These are phyloP conservation scores for Notolepis coatsorum DNA, from an alignment of 2,797 vertebrate species.

Conservation along the genomic window DNA sequence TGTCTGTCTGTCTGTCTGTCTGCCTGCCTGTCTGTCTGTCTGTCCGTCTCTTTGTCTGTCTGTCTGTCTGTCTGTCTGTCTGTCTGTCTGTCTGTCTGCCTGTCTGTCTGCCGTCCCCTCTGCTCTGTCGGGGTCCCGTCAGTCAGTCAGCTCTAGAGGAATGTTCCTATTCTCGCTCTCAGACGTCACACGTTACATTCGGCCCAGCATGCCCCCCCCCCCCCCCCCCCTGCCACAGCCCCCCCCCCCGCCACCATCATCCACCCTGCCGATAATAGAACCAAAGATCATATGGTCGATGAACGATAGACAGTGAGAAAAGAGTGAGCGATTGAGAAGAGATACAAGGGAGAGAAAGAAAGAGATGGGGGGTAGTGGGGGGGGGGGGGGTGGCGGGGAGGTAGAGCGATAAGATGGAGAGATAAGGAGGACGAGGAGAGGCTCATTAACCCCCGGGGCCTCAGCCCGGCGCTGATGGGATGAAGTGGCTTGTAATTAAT, in stretches of 20 bases:
- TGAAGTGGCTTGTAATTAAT: constrained; percentile 41
- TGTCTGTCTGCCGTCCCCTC: too few relatives aligned
- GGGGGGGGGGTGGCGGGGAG: background rate
- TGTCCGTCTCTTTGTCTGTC: too few relatives aligned
- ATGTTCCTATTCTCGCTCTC: background rate
- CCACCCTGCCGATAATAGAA: background rate
- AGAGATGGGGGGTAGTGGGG: background rate
- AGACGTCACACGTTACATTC: background rate
- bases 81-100: background rate
- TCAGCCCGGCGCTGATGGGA: constrained; percentile 21
- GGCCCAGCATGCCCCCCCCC: background rate
- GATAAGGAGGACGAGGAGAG: constrained; percentile 11
- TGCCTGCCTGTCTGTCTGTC: too few relatives aligned
- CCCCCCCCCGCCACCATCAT: too few relatives aligned
- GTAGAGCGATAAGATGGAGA: constrained; percentile 5
- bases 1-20: background rate
- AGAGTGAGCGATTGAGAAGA: background rate
- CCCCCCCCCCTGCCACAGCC: background rate
- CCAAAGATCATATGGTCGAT: background rate
- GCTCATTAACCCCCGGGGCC: constrained; percentile 37
- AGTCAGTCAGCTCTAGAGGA: too few relatives aligned
- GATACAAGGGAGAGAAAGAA: background rate
- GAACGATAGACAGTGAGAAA: background rate
- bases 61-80: background rate
- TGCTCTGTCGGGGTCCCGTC: too few relatives aligned